These are phyloP conservation scores for Platygyra sinensis DNA, from an alignment of 64 coral and sea anemone species.

Conservation along the genomic window DNA sequence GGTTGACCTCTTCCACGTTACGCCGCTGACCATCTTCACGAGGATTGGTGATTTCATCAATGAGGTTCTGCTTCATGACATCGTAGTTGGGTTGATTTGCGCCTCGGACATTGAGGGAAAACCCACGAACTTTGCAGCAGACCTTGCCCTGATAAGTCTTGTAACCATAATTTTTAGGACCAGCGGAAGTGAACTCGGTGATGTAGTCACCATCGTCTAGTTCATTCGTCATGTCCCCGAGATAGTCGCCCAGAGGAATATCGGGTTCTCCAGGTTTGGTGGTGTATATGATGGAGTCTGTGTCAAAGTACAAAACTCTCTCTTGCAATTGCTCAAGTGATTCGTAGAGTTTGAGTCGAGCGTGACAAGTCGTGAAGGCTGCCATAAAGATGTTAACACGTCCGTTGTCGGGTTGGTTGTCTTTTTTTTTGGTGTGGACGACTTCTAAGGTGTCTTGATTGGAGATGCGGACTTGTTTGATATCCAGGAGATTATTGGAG, in stretches of 20 bases:
- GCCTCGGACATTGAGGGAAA: neutral
- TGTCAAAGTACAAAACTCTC: too few relatives aligned
- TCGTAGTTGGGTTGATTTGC: neutral
- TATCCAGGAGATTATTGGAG: neutral
- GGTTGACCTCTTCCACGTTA: too few relatives aligned
- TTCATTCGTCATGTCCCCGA: constrained; percentile 17
- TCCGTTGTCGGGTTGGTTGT: neutral
- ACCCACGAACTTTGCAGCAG: neutral
- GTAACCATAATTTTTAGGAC: constrained; percentile 44
- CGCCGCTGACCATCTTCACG: neutral
- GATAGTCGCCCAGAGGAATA: neutral
- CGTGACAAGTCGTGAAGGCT: neutral
- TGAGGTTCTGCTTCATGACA: neutral
- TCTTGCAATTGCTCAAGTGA: neutral
- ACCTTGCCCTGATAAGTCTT: neutral
- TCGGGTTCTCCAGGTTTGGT: neutral
- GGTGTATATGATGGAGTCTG: neutral
- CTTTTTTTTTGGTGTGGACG: neutral
- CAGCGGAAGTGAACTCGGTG: too few relatives aligned
- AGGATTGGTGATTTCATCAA: neutral
- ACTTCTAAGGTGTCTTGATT: neutral
- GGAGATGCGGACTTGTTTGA: neutral
- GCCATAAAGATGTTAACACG: neutral
- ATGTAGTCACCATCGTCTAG: too few relatives aligned
- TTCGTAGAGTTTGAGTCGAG: neutral